Percentiles rank a stretch among this genome's conserved stretches.
Conservation (phyloP, 2,888 invertebrate genomes). For the Entomobrya multifasciata region DNA sequence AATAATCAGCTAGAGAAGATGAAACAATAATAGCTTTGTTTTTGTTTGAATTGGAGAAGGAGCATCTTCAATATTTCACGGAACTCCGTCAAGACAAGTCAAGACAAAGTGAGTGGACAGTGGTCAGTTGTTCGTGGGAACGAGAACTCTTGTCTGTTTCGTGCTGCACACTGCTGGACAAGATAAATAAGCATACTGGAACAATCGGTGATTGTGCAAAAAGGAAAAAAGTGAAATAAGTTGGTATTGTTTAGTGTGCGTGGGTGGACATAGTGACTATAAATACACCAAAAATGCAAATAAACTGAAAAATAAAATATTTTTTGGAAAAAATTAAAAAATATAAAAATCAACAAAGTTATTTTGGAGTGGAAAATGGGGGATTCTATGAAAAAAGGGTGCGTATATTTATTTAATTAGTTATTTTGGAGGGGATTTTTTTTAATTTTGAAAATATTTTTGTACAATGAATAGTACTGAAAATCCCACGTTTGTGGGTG, state of each 20-base stretch:
- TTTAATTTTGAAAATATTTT: background rate
- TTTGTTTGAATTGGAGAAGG: background rate
- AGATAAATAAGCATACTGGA: no score
- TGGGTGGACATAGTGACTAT: background rate
- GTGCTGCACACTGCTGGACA: no score
- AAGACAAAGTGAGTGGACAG: no score
- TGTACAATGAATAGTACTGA: slow-evolving; percentile 5
- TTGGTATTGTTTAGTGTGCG: background rate
- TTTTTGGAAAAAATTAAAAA: no score
- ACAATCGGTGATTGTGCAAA: no score
- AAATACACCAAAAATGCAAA: background rate
- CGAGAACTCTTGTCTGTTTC: no score
- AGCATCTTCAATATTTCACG: background rate
- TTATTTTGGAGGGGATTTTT: no score
- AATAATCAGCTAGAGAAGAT: background rate
- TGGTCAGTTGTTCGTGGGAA: slow-evolving; percentile 17
- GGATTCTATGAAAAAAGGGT: slow-evolving; percentile 53
- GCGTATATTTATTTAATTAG: slow-evolving; percentile 1
- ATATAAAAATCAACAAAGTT: background rate
- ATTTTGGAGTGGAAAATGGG: slow-evolving; percentile 11
- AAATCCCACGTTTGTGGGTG: slow-evolving; percentile 55
- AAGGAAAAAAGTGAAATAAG: no score
- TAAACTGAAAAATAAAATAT: slow-evolving; percentile 10
- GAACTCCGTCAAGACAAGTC: no score
- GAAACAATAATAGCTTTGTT: background rate